Base-by-base conservation (phyloP, 2,888 invertebrate species). In the Vannuccia rotundouncinata region DNA sequence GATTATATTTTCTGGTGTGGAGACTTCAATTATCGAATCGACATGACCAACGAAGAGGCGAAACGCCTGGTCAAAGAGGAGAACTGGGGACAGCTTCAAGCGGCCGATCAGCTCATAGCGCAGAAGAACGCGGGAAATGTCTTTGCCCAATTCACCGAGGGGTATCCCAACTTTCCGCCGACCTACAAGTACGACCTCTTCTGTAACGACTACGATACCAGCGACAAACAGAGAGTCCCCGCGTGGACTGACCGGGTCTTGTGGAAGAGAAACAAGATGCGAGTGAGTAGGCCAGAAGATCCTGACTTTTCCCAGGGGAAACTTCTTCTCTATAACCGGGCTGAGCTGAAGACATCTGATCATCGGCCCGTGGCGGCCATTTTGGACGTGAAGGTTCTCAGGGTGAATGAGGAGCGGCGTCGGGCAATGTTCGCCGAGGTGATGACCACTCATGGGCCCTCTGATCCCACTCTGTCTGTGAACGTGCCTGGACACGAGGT, bases 1-100 rank as follows among this genome's bases (percentile, higher is more conserved):
- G 99, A 99, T 89, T 97, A 95, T 87, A 92, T 99, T 0, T 97
- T 99, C 89, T 99, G 98, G 98, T 95, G 97, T 88, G 99, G 99
- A 0, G 99, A 99, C 89, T 99, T 99, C 88, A 99, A 99, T 88
- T 99, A 99, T 87, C 92, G 99, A 81, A 92, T 99, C 81, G 96
- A 98, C 87, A 92, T 98, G 91, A 93, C 94, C 83, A 95, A 94
- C 86, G 96, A 96, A 1, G 94, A 95, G 86, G 92, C 96, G 82
- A 94, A 95, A 85, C 92, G 93, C 81, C 90, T 94, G 82, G 91
- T 96, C 0, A 91, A 91, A 80, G 91, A 92, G 82, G 91, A 93
- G 82, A 92, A 94, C 86, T 91, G 93, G 85, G 91, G 91, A 80
- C 89, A 92, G 77, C 91, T 98, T 81, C 89, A 95, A 59, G 92